Evolutionary conservation across 2,797 vertebrate genomes (phyloP).

Genomic region (Hapalemur alaotrensis): DNA sequence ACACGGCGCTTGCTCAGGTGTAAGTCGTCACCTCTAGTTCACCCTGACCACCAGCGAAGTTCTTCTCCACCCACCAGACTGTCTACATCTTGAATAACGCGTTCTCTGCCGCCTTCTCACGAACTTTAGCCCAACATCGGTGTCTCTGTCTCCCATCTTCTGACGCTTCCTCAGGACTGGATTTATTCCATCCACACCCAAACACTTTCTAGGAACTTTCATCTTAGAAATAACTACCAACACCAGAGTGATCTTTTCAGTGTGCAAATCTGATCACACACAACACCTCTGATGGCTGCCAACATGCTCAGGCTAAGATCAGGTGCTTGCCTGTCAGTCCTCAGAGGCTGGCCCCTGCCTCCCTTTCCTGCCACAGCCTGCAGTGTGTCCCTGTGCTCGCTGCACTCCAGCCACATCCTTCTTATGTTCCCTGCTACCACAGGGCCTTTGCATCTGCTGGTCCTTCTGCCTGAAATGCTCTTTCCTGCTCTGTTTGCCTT

Average conservation of each 20-base stretch:
- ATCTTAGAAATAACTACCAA: neutral
- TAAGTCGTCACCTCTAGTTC: neutral
- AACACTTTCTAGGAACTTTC: neutral
- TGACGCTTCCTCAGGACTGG: neutral
- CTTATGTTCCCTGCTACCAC: neutral
- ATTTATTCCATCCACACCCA: neutral
- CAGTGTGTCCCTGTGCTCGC: too few relatives aligned
- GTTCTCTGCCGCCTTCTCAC: neutral
- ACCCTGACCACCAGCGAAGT: neutral
- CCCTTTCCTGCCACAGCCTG: neutral
- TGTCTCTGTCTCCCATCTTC: neutral
- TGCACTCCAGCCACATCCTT: neutral
- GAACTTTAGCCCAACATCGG: too few relatives aligned
- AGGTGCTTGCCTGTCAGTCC: neutral
- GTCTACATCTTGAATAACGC: neutral
- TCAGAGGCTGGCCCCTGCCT: neutral
- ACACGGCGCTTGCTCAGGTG: accelerated
- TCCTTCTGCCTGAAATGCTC: neutral
- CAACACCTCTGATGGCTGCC: neutral
- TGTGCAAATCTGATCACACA: neutral
- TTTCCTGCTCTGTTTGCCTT: neutral
- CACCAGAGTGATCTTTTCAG: neutral
- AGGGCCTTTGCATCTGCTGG: neutral
- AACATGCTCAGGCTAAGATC: neutral
- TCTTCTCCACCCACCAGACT: neutral